Base-by-base conservation (phyloP, 1,140 invertebrate species). In the Telenomus remus region DNA sequence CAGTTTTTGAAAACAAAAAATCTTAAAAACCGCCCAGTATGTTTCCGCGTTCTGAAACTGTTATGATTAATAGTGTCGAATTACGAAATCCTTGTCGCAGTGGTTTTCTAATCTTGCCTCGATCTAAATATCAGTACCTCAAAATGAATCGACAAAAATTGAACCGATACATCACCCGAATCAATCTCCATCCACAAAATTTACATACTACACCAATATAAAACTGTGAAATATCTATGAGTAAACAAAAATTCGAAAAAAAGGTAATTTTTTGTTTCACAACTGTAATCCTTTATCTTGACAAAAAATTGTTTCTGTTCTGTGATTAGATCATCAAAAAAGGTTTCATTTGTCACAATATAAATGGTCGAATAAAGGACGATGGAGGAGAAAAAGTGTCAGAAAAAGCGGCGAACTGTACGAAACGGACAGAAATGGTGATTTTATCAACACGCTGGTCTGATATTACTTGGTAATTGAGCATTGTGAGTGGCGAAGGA, bases 401-500 rank as follows among this genome's bases (percentile, higher is more conserved):
- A 39, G 37, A 10, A 10, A 39, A 39, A n/a, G 37, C 9, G 37
- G 35, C 12, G 8, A 42, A 47, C 54, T 60, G 53, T 55, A 60
- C 55, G 55, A 35, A 64, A 68, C 68, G 47, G 57, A 68, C 55
- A 63, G 51, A 75, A 68, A 49, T 70, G 47, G 54, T 50, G 73
- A 76, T 76, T 71, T 71, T 71, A 71, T 76, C 74, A 43, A 27
- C 43, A n/a, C n/a, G 27, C 11, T 71, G 68, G 68, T 72, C 69
- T 64, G 49, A 68, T 77, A 69, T 77, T 77, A 71, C 66, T 76
- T 27, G 60, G 60, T 66, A 78, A 66, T 74, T 74, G 60, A 74
- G 65, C 65, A 61, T 61, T 78, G 65, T 64, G 75, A 72, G 69
- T 60, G 64, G 55, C 66, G 63, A 61, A 65, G 57, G 69, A 59